A percentile compares a stretch with the other conserved stretches of the same genome.
These are phyloP conservation scores for Parazoanthus atlanticus DNA, from an alignment of 92 coral and sea anemone genomes.

Conservation along the genomic window DNA sequence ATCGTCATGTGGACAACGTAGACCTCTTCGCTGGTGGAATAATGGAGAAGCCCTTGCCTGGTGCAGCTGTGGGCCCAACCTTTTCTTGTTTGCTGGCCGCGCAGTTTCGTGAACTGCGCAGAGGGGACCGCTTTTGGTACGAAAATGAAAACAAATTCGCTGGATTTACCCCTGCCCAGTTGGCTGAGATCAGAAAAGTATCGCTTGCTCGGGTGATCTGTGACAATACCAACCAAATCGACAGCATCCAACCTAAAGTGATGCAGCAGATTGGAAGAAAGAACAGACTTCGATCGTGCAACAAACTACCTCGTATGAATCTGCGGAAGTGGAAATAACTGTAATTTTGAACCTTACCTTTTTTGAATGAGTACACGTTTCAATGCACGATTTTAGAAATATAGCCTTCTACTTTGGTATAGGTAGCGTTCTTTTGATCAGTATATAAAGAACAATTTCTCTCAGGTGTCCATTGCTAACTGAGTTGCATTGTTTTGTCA, in stretches of 20 bases:
- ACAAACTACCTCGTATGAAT: conserved; percentile 8
- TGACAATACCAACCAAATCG: background rate
- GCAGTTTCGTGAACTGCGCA: conserved; percentile 20
- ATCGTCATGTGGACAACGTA: conserved; percentile 36
- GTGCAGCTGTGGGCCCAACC: conserved; percentile 12
- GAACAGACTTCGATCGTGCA: background rate
- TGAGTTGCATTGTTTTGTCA: no score
- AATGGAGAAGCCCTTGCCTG: conserved; percentile 1
- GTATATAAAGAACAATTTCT: no score
- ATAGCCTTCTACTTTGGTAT: no score
- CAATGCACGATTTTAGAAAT: no score
- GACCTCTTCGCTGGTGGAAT: conserved; percentile 26
- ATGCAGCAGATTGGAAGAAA: background rate
- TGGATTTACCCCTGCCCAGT: background rate
- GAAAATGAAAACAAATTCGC: background rate
- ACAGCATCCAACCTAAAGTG: background rate
- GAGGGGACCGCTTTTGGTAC: conserved; percentile 40
- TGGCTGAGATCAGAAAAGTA: background rate
- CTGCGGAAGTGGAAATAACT: background rate
- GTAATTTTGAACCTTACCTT: background rate
- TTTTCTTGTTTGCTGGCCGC: conserved; percentile 7
- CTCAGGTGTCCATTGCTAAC: no score
- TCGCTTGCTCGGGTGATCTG: conserved; percentile 17
- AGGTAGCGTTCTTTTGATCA: no score
- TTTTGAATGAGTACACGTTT: no score